Evolutionary conservation across 2,888 invertebrate genomes (phyloP).

Genomic region (Branchellion lobata): DNA sequence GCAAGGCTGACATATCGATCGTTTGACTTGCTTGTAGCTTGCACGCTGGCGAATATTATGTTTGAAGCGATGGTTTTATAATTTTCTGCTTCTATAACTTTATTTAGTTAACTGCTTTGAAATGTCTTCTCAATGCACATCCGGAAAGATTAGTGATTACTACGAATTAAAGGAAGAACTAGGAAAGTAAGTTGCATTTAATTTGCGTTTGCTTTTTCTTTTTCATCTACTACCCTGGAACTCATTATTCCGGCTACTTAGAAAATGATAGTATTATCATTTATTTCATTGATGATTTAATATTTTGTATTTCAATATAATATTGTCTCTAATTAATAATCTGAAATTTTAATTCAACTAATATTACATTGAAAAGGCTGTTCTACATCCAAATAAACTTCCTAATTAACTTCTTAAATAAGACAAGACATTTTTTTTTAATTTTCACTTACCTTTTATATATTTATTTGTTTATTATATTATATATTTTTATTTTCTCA

Average conservation of each 20-base stretch:
- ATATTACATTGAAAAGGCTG: too few relatives aligned
- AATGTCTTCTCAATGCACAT: conserved; percentile 47
- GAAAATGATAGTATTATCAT: background rate
- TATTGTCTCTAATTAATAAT: too few relatives aligned
- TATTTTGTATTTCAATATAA: too few relatives aligned
- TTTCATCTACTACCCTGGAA: conserved; percentile 1
- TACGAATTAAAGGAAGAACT: conserved; percentile 99
- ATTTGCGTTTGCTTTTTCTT: background rate
- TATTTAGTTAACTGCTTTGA: conserved; percentile 22
- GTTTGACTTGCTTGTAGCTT: conserved; percentile 12
- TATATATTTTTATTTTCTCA: too few relatives aligned
- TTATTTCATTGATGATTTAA: background rate
- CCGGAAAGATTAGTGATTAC: conserved; percentile 89
- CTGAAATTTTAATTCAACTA: too few relatives aligned
- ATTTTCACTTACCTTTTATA: too few relatives aligned
- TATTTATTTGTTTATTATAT: too few relatives aligned
- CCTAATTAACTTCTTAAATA: too few relatives aligned
- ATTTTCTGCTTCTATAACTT: conserved; percentile 5
- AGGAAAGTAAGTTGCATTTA: conserved; percentile 82
- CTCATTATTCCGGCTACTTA: background rate
- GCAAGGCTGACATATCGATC: conserved; percentile 11
- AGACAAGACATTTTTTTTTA: too few relatives aligned
- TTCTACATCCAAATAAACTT: too few relatives aligned
- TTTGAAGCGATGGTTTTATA: conserved; percentile 14
- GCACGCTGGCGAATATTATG: conserved; percentile 16